Evolutionary conservation across 2,888 invertebrate species (phyloP), one percentile per base, ranked within the genome.

Genomic region (Digitonthophagus gazella): DNA sequence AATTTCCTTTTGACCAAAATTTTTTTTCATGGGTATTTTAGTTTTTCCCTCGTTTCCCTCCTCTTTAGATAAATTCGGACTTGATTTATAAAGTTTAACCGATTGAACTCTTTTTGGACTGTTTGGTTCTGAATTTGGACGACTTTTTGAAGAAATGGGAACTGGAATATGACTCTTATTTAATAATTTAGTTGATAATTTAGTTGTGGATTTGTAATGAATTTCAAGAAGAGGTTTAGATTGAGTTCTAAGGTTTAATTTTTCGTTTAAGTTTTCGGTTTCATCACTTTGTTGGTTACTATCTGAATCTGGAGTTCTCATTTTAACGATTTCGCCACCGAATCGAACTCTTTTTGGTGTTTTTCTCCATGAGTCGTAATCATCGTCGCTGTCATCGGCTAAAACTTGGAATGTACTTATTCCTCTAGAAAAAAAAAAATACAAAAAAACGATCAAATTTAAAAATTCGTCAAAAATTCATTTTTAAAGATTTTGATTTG

Each of bases 281-380:
- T 85, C 86, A 77, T 88, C 88, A 75, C 87, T 88, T 8, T 86
- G 85, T 64, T 86, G 84, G 20, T 88, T 84, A 67, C 89, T 90
- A 78, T 93, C 93, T 80, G 93, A 93, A 74, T 94, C 94, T 0
- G 94, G 94, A 11, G 94, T 94, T 72, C 94, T 84, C 81, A 94
- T 87, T 84, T 94, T 94, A 2, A 94, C 90, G 72, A 92, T 87
- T 83, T 94, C 94, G n/a, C 94, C 94, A 2, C 94, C 94, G 75
- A 94, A 94, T 64, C 92, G 89, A 5, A 94, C 94, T 76, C 92
- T 87, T 78, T 93, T 88, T 0, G 89, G 87, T 0, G 89, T 88
- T 73, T 87, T 85, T 16, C 89, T 85, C 28, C 78, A 72, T 20
- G 72, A 57, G 67, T 77, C 77, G 67, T 82, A 80, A 6, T 83